Base-by-base conservation (phyloP, 2,888 invertebrate genomes). In the Pteria penguin region DNA sequence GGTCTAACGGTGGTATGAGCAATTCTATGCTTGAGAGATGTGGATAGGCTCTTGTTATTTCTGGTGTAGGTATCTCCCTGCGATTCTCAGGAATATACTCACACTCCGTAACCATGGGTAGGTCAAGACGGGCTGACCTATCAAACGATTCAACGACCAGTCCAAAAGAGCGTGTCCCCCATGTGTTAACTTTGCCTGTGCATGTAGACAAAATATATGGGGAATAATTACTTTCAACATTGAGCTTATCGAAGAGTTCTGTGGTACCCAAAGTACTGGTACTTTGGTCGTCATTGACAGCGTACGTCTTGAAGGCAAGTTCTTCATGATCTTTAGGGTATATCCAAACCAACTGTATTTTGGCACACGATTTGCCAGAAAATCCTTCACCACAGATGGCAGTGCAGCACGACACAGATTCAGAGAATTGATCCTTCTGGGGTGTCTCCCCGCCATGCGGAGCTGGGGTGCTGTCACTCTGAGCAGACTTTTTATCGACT, bases 61-160 rank as follows among this genome's bases (percentile, higher is more conserved):
- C 63, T 18, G 73, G 73, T 8, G 77, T 77, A 14, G 75, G 70
- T 22, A 75, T 78, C 54, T 70, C 70, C 32, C 58, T 5, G 5
- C 45, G 5, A 14, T 36, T 36, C 8, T 36, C 45, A 14, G 45
- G 45, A 11, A 36, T 36, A 36, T 36, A 36, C 14, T 36, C 45
- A 14, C 45, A 36, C 45, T 36, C 45, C 8, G 45, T 36, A 36
- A 36, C 45, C 5, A 36, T 36, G 8, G 45, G 45, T 11, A 36
- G 45, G 14, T 36, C 45, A 36, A 36, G 45, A 36, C 45, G 45
- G 45, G 14, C 45, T 36, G 45, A 36, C 14, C 45, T 36, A 36
- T 36, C 45, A 14, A 36, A 36, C 45, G 45, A 36, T 14, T 36
- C 45, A 14, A 36, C 45, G 45, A 36, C 45, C 5, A 36, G 45